phyloP scores from a whole-genome alignment of 2,797 vertebrate genomes.

The Mormyrops attenuatus region DNA sequence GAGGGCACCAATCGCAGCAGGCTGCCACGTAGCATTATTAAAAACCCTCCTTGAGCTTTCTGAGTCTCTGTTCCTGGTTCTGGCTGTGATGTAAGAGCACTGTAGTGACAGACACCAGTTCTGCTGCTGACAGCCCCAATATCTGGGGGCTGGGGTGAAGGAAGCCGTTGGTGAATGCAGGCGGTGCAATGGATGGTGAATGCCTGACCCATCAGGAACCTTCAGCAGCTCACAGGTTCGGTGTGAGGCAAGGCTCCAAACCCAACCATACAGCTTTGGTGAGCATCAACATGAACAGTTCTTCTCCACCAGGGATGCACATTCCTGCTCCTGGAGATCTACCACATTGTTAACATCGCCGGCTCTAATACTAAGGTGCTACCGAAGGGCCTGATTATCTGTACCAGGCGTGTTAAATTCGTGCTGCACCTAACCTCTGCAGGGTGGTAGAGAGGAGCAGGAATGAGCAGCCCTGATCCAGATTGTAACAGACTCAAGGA shows the following conservation, averaged over 20 bases:
- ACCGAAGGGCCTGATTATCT: not conserved
- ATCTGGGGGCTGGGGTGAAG: not conserved
- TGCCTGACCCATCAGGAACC: not conserved
- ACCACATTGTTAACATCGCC: not conserved
- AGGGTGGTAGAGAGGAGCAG: not conserved
- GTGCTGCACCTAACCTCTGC: not conserved
- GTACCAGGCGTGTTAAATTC: not conserved
- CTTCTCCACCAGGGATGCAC: not conserved
- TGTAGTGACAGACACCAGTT: not conserved
- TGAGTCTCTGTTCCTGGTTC: not conserved
- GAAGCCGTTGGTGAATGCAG: not conserved
- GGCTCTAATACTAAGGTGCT: not conserved
- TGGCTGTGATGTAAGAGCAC: not conserved
- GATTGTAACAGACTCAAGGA: not conserved
- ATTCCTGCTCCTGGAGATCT: not conserved
- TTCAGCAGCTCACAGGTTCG: not conserved
- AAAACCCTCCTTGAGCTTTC: not conserved
- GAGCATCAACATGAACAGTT: not conserved
- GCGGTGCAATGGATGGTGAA: not conserved
- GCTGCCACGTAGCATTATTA: not conserved
- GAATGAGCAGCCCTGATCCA: not conserved
- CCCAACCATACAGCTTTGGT: not conserved
- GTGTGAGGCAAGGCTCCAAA: not conserved
- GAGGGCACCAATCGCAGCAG: not conserved
- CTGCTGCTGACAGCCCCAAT: not conserved